These are phyloP conservation scores for Eulacestoma nigropectus DNA, from an alignment of 2,113 vertebrate species.

Conservation along the genomic window DNA sequence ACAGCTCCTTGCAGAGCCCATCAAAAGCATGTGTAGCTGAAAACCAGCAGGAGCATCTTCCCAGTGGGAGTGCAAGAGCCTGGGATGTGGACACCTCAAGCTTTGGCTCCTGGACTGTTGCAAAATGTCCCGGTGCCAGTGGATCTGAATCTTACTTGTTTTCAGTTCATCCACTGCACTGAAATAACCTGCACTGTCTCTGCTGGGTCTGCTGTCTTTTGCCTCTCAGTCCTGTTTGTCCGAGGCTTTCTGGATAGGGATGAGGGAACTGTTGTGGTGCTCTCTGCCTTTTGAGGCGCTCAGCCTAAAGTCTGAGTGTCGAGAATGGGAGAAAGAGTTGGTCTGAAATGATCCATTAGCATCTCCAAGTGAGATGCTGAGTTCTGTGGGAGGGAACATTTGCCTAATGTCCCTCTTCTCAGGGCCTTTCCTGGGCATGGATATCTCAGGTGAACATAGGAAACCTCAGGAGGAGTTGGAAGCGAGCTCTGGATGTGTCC, in stretches of 20 bases:
- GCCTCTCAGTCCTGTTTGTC: not conserved
- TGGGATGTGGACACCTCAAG: not conserved
- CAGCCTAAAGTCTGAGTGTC: not conserved
- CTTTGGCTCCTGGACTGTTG: not conserved
- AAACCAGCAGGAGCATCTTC: not conserved
- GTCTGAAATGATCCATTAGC: not conserved
- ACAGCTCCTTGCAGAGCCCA: not conserved
- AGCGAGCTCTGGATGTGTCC: not conserved
- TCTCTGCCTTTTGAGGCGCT: not conserved
- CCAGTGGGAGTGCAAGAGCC: rapidly evolving
- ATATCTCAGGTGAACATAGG: not conserved
- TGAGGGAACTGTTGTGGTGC: not conserved
- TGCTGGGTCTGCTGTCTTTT: not conserved
- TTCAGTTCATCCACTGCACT: not conserved
- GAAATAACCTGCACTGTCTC: not conserved
- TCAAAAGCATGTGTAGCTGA: not conserved
- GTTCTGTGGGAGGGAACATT: not conserved
- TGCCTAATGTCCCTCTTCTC: not conserved
- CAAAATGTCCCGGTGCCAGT: not conserved
- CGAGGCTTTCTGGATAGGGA: not conserved
- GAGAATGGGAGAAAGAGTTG: not conserved
- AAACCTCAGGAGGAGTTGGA: not conserved
- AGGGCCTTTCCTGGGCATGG: not conserved
- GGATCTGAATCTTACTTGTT: not conserved
- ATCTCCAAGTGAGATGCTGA: not conserved